Conservation (phyloP, 1,140 invertebrate species). For the Pteromalus puparum region DNA sequence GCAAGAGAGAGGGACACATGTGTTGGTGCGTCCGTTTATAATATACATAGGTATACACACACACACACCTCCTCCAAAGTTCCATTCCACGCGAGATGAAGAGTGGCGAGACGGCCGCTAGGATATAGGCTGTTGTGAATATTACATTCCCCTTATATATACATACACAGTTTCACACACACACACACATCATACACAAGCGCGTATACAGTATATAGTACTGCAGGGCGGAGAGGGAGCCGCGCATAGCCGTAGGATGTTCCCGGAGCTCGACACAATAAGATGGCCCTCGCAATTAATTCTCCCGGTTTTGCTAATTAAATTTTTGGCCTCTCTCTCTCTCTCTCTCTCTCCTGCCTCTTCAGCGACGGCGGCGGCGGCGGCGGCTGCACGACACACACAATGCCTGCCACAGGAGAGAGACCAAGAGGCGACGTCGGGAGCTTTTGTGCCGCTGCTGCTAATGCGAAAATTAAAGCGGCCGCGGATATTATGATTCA, state of each 20-base stretch:
- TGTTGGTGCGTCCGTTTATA: neutral
- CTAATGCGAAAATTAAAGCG: conserved; percentile 49
- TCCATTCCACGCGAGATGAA: conserved; percentile 34
- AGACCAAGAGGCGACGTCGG: conserved; percentile 3
- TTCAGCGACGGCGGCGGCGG: neutral
- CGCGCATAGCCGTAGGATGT: conserved; percentile 51
- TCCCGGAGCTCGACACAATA: conserved; percentile 65
- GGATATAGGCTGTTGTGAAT: conserved; percentile 72
- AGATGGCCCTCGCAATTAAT: conserved; percentile 72
- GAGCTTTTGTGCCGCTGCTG: conserved; percentile 36
- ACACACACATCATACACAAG: no score
- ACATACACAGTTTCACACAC: neutral
- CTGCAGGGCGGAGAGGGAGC: conserved; percentile 8
- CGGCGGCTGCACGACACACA: neutral
- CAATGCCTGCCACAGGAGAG: neutral
- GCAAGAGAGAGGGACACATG: neutral
- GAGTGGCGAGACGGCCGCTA: conserved; percentile 38
- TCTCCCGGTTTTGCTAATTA: conserved; percentile 72
- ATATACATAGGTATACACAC: neutral
- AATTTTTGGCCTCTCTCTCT: conserved; percentile 67
- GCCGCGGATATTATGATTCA: conserved; percentile 28
- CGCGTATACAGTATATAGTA: no score
- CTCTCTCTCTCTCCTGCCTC: conserved; percentile 29
- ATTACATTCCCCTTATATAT: conserved; percentile 72
- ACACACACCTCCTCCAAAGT: neutral